Evolutionary conservation across 2,888 invertebrate genomes (phyloP), one percentile per base, ranked within the genome.

Genomic region (Tricholauxania praeusta): DNA sequence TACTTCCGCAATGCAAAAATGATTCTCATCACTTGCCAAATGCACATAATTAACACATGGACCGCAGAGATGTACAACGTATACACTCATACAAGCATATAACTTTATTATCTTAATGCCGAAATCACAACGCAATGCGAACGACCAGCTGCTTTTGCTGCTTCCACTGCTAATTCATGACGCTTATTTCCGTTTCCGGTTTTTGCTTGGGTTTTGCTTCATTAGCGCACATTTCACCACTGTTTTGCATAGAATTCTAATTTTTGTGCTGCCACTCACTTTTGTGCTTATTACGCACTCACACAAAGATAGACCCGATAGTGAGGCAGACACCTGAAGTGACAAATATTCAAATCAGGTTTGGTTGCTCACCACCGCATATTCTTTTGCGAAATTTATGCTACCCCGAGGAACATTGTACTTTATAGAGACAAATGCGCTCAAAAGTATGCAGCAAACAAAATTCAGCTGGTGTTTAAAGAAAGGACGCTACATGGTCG

Each of bases 311-410:
- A 39, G 39, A 39, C 39, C 3, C 39, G 39, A 39, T 10, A 39
- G 3, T 8, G 10, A 10, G 39, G 10, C 39, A 39, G 39, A 39
- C 39, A 39, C 39, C 39, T 39, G 39, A 39, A 39, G n/a, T 48
- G 65, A 65, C 65, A 65, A 65, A 65, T 65, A 65, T 51, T 51
- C 65, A 65, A 49, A 65, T 64, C 28, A 48, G 48, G 19, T 15
- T 17, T 48, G 19, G n/a, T 63, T 48, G 19, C 48, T 63, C 19
- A 48, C 22, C 19, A 48, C 22, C 62, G 17, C 39, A 39, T 17
- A 48, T 63, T 19, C 47, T 49, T 63, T 49, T 28, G 28, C 12
- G 6, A 17, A 39, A 32, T 62, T 62, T 62, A 39, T 62, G n/a
- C 47, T 28, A 32, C 60, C 60, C 60, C 12, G 60, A 62, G 60